Conservation (phyloP, 2,888 invertebrate species). For the Conus canariensis region DNA sequence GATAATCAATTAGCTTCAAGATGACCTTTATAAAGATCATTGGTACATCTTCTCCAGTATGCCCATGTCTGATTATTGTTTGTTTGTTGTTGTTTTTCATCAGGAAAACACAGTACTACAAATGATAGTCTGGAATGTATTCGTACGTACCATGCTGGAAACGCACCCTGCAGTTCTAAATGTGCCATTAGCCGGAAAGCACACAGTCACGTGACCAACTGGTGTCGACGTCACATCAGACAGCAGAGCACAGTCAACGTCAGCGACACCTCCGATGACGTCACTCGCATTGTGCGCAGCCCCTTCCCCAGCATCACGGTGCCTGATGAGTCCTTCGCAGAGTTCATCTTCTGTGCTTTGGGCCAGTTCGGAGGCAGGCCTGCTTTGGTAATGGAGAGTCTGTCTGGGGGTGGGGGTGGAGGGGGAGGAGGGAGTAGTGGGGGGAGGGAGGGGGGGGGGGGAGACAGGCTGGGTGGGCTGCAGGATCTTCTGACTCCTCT, state of each 20-base stretch:
- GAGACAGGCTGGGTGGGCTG: not conserved
- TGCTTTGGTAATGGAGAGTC: conserved; percentile 50
- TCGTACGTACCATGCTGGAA: not conserved
- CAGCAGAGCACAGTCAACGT: not conserved
- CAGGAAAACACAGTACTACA: no score
- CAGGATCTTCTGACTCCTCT: not conserved
- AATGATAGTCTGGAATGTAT: not conserved
- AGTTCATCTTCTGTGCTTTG: conserved; percentile 54
- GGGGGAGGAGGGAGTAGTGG: not conserved
- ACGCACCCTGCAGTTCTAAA: not conserved
- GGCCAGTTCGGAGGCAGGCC: conserved; percentile 47
- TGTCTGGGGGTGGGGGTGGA: not conserved
- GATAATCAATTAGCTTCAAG: no score
- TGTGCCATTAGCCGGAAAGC: not conserved
- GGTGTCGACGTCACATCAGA: conserved; percentile 30
- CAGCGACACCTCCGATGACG: conserved; percentile 27
- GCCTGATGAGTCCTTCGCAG: conserved; percentile 51
- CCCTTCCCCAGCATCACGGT: conserved; percentile 40
- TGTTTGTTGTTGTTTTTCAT: not conserved
- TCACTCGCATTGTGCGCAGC: conserved; percentile 38
- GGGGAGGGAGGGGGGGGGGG: no score
- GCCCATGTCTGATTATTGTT: no score
- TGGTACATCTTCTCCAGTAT: no score
- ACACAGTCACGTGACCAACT: conserved; percentile 18
- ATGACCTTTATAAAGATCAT: no score